Base-by-base conservation (phyloP, 2,888 invertebrate species). In the Lasioglossum oenotherae region DNA sequence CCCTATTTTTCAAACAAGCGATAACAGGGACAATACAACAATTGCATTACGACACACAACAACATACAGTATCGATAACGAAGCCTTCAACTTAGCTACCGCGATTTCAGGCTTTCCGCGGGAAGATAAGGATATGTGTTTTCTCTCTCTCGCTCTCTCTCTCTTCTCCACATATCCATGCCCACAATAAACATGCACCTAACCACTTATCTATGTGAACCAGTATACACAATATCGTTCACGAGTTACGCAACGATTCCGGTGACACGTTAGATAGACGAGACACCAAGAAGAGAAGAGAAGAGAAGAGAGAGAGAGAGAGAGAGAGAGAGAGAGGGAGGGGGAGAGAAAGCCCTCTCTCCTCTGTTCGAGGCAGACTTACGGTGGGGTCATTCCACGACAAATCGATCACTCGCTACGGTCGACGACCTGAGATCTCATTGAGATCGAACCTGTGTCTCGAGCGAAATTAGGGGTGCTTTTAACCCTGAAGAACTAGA, bases 231-330 rank as follows among this genome's bases (percentile, higher is more conserved):
- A 31, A 49, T 77, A 81, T 85, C 85, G 85, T 80, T 27, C 31
- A 35, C 31, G 16, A 86, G 74, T 86, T 86, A 85, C 74, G 81
- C 81, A 85, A 85, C 76, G 41, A 69, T 38, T 35, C 38, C 23
- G 23, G 38, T 38, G 38, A 69, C 69, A n/a, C 69, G 10, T 38
- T 23, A n/a, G 69, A 8, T 4, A 19, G 41, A 57, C 71, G 67
- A 35, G 10, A 60, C 44, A 35, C 64, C 27, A 27, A 16, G 31
- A 67, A 64, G 72, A 19, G 80, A 27, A 8, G 19, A 16, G 31
- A 67, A 64, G 72, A 19, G 80, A 27, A 8, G 19, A 23, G 35
- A 31, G 31, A 31, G 31, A 31, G 31, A 31, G n/a, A 31, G 31
- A 12, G 6, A 3, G 10, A 12, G 12, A 3, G 10, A 4, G 16